Conservation (phyloP, 2,888 invertebrate species). For the Latrodectus elegans region DNA sequence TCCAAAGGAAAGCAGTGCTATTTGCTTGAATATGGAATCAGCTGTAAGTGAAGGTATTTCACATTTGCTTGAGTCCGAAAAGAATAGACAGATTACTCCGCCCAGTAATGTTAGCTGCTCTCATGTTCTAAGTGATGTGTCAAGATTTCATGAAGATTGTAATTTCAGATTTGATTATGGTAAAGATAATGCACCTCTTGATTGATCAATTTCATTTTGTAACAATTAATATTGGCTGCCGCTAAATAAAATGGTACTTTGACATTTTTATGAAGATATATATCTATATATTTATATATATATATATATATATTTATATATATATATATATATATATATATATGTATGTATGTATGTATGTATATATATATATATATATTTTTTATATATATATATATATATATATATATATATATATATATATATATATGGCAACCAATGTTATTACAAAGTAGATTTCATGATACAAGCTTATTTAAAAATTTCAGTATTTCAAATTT, state of each 20-base stretch:
- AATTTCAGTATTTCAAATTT: neutral
- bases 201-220: conserved; percentile 17
- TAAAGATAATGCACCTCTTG: conserved; percentile 56
- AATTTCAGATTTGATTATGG: conserved; percentile 61
- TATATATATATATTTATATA: too few relatives aligned
- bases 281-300: too few relatives aligned
- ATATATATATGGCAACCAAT: too few relatives aligned
- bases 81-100: conserved; percentile 57
- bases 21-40: conserved; percentile 49
- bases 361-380: too few relatives aligned
- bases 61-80: conserved; percentile 47
- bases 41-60: conserved; percentile 55
- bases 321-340: too few relatives aligned
- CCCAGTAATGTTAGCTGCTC: conserved; percentile 65
- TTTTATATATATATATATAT: too few relatives aligned
- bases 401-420: too few relatives aligned
- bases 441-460: too few relatives aligned
- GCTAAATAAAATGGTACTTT: neutral
- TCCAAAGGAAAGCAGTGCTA: conserved; percentile 49
- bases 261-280: neutral
- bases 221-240: neutral
- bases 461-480: too few relatives aligned
- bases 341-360: too few relatives aligned
- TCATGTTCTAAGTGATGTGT: conserved; percentile 49
- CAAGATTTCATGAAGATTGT: conserved; percentile 63